Evolutionary conservation across 2,888 invertebrate species (phyloP), one percentile per base, ranked within the genome.

Genomic region (Polietes domitor): DNA sequence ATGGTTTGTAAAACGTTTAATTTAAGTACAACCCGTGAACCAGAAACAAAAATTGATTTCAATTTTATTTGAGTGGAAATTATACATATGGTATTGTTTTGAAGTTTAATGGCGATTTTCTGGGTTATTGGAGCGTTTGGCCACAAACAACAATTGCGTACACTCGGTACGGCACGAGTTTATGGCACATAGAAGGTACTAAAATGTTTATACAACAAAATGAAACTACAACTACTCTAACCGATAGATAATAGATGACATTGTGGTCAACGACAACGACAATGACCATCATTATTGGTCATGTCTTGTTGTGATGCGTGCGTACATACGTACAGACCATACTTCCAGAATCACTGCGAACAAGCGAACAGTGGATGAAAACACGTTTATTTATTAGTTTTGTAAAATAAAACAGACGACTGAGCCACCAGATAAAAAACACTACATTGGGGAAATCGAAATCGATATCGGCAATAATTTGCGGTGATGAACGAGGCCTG

Each of bases 371-470:
- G 32, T 28, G 28, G 61, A 32, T n/a, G 61, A n/a, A 61, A 61
- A 61, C 61, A 61, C 28, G 61, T 61, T 61, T 28, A 28, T 28
- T 61, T n/a, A 9, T 61, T 28, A 15, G 58, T 26, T 58, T 12
- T 17, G 53, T 19, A 6, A 53, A 15, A 58, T 58, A 15, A 26
- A 24, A 21, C 24, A 58, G 17, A 61, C 28, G 28, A 58, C 26
- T 32, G 17, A 32, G 9, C 61, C 10, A 26, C 28, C 5, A 41
- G 53, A 47, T 47, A 24, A 24, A 58, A 26, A 58, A 26, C n/a
- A 37, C 9, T 37, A 58, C 26, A 58, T 58, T 15, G 58, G 58
- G 58, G 61, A 61, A 61, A 61, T 61, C 61, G 61, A 61, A 61
- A 61, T 61, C 61, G 17, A 28, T 61, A 32, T 5, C 15, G 15